Percentiles rank a stretch among this genome's conserved stretches.
Conservation (phyloP, 2,113 vertebrate species). For the Emydura subglobosa region DNA sequence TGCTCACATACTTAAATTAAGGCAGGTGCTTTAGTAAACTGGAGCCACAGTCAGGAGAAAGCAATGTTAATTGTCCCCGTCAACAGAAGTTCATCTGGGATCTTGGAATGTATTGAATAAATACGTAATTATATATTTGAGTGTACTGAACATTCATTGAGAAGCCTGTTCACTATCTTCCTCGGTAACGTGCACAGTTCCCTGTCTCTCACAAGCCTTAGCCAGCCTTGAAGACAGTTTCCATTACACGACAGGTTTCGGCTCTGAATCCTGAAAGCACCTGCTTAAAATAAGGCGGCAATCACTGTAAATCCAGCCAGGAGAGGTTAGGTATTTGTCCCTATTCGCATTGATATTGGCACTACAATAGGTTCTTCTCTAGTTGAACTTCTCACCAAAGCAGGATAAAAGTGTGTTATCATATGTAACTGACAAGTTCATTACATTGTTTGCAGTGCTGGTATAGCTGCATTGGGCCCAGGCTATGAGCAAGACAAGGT, state of each 20-base stretch:
- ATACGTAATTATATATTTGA: background rate
- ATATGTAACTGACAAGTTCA: constrained; percentile 59
- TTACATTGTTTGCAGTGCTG: background rate
- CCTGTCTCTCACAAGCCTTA: background rate
- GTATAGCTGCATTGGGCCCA: background rate
- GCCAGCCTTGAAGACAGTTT: background rate
- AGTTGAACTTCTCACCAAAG: constrained; percentile 29
- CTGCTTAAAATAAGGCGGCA: background rate
- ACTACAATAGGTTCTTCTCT: background rate
- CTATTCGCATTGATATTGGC: background rate
- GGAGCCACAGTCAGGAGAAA: background rate
- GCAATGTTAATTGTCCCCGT: accelerated
- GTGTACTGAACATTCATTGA: background rate
- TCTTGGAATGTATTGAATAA: background rate
- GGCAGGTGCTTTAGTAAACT: accelerated
- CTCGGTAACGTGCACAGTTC: background rate
- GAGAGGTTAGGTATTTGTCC: background rate
- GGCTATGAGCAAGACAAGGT: background rate
- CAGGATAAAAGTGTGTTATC: constrained; percentile 59
- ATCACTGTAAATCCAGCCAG: background rate
- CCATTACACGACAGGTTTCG: background rate
- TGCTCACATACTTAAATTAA: background rate
- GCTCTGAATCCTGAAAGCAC: background rate
- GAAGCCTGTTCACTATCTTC: accelerated
- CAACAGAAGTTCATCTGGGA: background rate